These are phyloP conservation scores for Muscina levida DNA, from an alignment of 2,888 invertebrate genomes.

Conservation along the genomic window DNA sequence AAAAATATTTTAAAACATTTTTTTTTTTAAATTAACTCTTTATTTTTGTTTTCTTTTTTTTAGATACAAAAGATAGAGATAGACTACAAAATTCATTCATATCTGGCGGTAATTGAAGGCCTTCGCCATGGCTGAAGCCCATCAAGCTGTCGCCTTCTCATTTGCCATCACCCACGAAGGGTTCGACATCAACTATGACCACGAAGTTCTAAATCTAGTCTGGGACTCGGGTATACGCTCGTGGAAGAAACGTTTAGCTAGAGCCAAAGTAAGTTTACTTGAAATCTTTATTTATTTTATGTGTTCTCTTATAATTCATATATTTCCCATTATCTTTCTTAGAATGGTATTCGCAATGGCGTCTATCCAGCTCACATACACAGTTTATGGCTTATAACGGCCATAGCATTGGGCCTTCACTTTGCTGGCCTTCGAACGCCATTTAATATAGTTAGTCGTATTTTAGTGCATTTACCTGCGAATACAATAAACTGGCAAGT, in stretches of 20 bases:
- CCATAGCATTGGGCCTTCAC: constrained; percentile 88
- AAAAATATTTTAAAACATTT: no score
- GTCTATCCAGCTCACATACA: constrained; percentile 97
- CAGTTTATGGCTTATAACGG: constrained; percentile 91
- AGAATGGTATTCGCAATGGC: constrained; percentile 97
- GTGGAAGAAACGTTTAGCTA: constrained; percentile 95
- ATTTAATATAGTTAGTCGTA: constrained; percentile 89
- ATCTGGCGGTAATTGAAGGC: constrained; percentile 25
- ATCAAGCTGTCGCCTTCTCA: constrained; percentile 97
- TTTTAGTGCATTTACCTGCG: constrained; percentile 87
- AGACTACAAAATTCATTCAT: not conserved
- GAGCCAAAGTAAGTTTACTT: constrained; percentile 88
- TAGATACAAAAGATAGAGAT: no score
- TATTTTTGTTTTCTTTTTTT: no score
- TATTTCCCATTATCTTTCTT: constrained; percentile 68
- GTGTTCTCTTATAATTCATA: not conserved
- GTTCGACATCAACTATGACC: constrained; percentile 98
- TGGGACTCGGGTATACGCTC: constrained; percentile 97
- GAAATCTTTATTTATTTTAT: not conserved
- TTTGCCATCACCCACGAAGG: constrained; percentile 99
- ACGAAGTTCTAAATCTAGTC: constrained; percentile 96
- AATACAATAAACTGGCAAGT: constrained; percentile 86
- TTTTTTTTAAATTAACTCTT: no score
- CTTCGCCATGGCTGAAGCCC: constrained; percentile 95
- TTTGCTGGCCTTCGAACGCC: constrained; percentile 90